phyloP scores from a whole-genome alignment of 2,113 vertebrate genomes.

The Plecotus auritus region DNA sequence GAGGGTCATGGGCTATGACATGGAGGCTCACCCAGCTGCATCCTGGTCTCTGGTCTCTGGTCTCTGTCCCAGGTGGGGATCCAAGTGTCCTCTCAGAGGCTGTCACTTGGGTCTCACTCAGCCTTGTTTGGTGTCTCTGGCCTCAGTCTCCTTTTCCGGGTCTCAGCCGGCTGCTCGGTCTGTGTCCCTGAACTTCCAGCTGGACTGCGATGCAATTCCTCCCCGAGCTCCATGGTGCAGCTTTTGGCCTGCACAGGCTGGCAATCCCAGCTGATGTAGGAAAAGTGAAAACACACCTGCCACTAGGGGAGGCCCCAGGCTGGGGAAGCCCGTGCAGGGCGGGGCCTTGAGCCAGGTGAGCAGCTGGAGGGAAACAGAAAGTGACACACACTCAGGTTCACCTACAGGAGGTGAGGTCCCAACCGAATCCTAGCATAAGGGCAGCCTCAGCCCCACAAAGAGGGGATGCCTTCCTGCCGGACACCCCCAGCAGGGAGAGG shows the following conservation, averaged over 20 bases:
- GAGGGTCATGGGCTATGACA: neutral
- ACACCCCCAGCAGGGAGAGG: too few relatives aligned
- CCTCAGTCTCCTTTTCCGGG: neutral
- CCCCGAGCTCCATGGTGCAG: neutral
- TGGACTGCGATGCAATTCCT: rapidly evolving
- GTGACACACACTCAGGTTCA: rapidly evolving
- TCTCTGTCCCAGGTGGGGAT: too few relatives aligned
- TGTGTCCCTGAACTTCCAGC: rapidly evolving
- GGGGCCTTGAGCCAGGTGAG: neutral
- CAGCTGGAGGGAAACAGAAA: neutral
- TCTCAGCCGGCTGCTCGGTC: neutral
- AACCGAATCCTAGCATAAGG: rapidly evolving
- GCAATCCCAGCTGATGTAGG: constrained; percentile 38
- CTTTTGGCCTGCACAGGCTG: neutral
- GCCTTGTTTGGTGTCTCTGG: neutral
- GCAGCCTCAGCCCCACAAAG: neutral
- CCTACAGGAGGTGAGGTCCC: neutral
- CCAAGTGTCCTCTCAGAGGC: neutral
- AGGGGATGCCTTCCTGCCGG: neutral
- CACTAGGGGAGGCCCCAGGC: neutral
- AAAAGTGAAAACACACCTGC: constrained; percentile 40
- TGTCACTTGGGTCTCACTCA: neutral
- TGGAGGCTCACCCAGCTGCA: neutral
- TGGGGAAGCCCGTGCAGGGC: neutral
- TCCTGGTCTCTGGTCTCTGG: neutral